These are phyloP conservation scores for Lutjanus campechanus DNA, from an alignment of 2,797 vertebrate genomes.

Conservation along the genomic window DNA sequence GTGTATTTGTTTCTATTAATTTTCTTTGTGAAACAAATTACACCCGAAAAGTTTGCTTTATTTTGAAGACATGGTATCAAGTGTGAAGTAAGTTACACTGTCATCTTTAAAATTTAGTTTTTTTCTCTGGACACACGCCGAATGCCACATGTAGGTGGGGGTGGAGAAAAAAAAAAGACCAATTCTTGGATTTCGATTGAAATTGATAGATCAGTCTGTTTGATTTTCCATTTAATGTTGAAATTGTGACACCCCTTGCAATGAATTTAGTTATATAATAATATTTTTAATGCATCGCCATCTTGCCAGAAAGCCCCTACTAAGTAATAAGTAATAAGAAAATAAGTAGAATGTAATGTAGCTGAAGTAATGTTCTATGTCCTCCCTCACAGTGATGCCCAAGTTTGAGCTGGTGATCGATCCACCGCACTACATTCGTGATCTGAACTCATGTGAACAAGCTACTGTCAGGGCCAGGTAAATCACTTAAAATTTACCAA, in stretches of 20 bases:
- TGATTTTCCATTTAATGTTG: too few species aligned
- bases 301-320: neutral
- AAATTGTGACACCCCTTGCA: too few species aligned
- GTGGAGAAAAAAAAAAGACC: too few species aligned
- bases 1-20: neutral
- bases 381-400: conserved; percentile 86
- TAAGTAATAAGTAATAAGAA: neutral
- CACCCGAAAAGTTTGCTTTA: too few species aligned
- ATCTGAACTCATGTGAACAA: conserved; percentile 89
- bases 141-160: too few species aligned
- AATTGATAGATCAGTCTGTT: too few species aligned
- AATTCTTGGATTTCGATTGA: too few species aligned
- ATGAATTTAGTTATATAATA: neutral
- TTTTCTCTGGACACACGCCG: too few species aligned
- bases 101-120: too few species aligned
- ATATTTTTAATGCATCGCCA: neutral
- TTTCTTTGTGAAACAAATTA: neutral
- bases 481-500: conserved; percentile 1
- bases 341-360: neutral
- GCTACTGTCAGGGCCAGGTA: conserved; percentile 91
- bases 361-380: neutral
- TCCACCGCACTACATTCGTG: conserved; percentile 89
- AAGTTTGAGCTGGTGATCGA: conserved; percentile 93
- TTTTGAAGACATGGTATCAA: too few species aligned
- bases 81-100: too few species aligned